Base-by-base conservation (phyloP, 1,140 invertebrate species). In the Nasonia longicornis region DNA sequence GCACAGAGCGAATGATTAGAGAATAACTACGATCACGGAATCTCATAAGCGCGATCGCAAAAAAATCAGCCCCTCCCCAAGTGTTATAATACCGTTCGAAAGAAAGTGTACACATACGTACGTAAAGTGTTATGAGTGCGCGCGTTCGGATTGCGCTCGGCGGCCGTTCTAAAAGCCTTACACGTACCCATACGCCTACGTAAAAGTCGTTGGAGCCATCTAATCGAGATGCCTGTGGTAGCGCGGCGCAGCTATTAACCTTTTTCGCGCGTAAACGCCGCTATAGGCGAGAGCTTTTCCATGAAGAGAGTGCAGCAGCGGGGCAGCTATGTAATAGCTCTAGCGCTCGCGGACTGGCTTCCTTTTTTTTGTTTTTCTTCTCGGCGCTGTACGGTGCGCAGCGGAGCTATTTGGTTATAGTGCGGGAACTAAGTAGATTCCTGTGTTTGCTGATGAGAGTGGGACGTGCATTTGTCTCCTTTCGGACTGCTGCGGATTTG, bases 231-330 rank as follows among this genome's bases (percentile, higher is more conserved):
- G 77, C 52, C 52, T 29, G 77, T 42, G 69, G 45, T 22, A 52
- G 76, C 69, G 14, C 69, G 14, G 16, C 20, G 22, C 70, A 31
- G 42, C 78, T 72, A 64, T 79, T 79, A 79, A 79, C 70, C 78
- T 73, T 73, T 48, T 73, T 73, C 52, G 6, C 14, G 16, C 52
- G 22, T 70, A 45, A 67, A 77, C 20, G 38, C 52, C 74, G 3
- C 10, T 3, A 10, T 29, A 26, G 16, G 12, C 16, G 26, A 70
- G 76, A 67, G 42, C 48, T 70, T 78, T 78, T 42, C 45, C 67
- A 20, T 26, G 38, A 67, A 35, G 11, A 45, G 31, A 70, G 7
- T 70, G 14, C 45, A 16, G 45, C 45, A 10, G 45, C 12, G 1
- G 45, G 45, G 45, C 2, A 16, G 45, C 45, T 48, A 48, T 48